These are phyloP conservation scores for Apotomis capreana DNA, from an alignment of 2,888 invertebrate genomes.

Conservation along the genomic window DNA sequence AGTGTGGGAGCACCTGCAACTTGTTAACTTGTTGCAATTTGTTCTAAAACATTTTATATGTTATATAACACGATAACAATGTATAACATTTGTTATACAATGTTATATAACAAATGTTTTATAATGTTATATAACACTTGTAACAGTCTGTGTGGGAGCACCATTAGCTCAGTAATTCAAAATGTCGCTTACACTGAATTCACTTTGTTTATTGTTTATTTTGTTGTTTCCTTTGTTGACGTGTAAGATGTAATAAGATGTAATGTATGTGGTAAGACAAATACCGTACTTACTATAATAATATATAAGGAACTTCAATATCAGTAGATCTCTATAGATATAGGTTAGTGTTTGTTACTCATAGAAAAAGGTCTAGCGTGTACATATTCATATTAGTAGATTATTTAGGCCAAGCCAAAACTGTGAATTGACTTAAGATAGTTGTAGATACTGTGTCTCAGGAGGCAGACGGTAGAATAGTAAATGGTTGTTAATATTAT, in stretches of 20 bases:
- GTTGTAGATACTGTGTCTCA: slow-evolving; percentile 49
- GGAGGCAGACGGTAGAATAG: slow-evolving; percentile 52
- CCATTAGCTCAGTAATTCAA: no score
- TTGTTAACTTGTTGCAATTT: no score
- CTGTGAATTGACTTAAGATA: slow-evolving; percentile 61
- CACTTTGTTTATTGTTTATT: no score
- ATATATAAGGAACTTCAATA: slow-evolving; percentile 35
- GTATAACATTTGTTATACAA: no score
- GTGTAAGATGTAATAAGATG: no score
- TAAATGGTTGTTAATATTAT: slow-evolving; percentile 56
- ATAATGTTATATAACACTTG: no score
- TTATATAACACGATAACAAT: no score
- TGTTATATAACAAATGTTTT: no score
- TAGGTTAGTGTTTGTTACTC: slow-evolving; percentile 55
- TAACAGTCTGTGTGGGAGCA: no score
- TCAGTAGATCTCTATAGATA: slow-evolving; percentile 50
- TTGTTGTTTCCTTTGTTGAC: slow-evolving; percentile 4
- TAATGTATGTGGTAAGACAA: slow-evolving; percentile 38
- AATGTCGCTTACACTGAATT: no score
- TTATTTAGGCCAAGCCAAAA: slow-evolving; percentile 67
- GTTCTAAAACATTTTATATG: no score
- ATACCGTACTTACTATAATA: slow-evolving; percentile 20
- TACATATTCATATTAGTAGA: slow-evolving; percentile 49
- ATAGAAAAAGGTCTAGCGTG: slow-evolving; percentile 49
- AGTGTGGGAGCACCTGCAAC: no score